These are phyloP conservation scores for Nomada hirtipes DNA, from an alignment of 2,888 invertebrate species.

Conservation along the genomic window DNA sequence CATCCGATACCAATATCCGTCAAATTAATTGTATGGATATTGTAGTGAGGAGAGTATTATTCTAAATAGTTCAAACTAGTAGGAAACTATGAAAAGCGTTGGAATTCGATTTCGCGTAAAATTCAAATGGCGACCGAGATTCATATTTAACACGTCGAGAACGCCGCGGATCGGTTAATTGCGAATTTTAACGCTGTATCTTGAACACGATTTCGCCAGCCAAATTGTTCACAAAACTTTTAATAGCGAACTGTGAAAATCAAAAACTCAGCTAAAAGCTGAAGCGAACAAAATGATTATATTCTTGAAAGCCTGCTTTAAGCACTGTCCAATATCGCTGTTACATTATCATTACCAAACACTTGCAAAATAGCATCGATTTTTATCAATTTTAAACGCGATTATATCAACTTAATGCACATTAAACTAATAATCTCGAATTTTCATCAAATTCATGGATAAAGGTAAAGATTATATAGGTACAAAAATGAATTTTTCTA, in stretches of 20 bases:
- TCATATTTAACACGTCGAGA: conserved; percentile 13
- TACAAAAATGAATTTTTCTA: background rate
- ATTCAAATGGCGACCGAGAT: conserved; percentile 17
- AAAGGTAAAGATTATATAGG: background rate
- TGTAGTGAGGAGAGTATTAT: background rate
- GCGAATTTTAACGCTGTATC: conserved; percentile 32
- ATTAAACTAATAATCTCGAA: background rate
- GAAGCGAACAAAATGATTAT: conserved; percentile 24
- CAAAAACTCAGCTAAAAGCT: conserved; percentile 35
- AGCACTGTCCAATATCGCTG: conserved; percentile 21
- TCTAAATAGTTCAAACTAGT: background rate
- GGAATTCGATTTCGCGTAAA: background rate
- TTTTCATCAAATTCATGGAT: background rate
- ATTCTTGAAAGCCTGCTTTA: conserved; percentile 33
- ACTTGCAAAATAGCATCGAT: conserved; percentile 26
- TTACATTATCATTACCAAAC: conserved; percentile 31
- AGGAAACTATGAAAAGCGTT: background rate
- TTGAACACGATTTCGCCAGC: conserved; percentile 17
- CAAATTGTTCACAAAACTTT: conserved; percentile 29
- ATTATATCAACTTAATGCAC: conserved; percentile 18
- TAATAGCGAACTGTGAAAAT: conserved; percentile 31
- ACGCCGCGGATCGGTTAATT: conserved; percentile 21
- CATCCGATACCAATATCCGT: too few species aligned
- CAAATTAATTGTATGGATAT: background rate
- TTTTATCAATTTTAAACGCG: conserved; percentile 22